Evolutionary conservation across 2,797 vertebrate species (phyloP).

Genomic region (Sphenodon punctatus): DNA sequence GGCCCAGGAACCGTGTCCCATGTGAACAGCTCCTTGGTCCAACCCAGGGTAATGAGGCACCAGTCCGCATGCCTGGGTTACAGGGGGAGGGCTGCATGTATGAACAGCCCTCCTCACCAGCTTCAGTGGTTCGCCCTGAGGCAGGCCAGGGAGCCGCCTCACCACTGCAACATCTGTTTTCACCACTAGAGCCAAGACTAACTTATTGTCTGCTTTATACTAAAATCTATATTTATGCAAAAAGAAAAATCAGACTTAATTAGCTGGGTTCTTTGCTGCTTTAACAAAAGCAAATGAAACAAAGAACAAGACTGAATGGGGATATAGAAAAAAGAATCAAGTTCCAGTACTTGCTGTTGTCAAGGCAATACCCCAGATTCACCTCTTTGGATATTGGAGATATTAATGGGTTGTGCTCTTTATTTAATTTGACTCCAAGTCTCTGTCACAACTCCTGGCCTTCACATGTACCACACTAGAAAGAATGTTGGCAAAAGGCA

Average conservation of each 20-base stretch:
- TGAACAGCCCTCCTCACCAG: no score
- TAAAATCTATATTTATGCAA: neutral
- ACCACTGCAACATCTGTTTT: no score
- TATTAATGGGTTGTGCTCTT: neutral
- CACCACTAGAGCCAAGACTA: constrained; percentile 11
- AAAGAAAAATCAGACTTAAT: constrained; percentile 33
- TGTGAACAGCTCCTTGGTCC: no score
- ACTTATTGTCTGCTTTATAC: constrained; percentile 27
- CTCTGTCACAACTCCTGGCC: neutral
- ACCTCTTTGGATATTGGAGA: neutral
- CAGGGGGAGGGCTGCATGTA: no score
- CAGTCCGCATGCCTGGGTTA: no score
- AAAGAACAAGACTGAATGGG: constrained; percentile 2
- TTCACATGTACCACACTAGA: accelerated
- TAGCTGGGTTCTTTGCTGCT: constrained; percentile 2
- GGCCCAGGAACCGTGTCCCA: no score
- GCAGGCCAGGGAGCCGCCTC: no score
- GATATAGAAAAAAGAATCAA: neutral
- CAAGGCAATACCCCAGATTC: neutral
- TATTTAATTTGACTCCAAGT: neutral
- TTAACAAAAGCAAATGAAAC: constrained; percentile 25
- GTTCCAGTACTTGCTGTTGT: neutral
- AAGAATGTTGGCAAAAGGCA: neutral
- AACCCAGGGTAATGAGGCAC: no score
- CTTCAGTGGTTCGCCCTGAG: no score